Evolutionary conservation across 2,113 vertebrate genomes (phyloP), one percentile per base, ranked within the genome.

Genomic region (Crotalus viridis): DNA sequence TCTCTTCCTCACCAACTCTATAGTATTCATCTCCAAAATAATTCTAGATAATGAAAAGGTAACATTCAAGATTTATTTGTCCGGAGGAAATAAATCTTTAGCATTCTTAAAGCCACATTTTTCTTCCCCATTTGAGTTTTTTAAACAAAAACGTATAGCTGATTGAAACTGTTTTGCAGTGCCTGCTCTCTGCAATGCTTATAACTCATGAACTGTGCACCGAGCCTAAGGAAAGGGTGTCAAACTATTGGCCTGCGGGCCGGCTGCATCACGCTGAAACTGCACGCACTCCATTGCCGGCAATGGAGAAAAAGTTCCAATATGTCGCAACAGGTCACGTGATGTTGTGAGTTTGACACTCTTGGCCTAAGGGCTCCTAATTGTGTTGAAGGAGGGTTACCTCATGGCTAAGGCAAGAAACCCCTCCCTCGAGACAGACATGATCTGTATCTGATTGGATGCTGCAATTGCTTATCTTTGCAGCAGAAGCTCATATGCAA

Each of bases 1-100:
- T 99, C 94, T 98, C 98, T 1, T 96, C 97, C 56, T 99, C 98
- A 0, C 88, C 92, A 0, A 95, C 88, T 1, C 97, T 97, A 0
- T 99, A 99, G 92, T 98, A 99, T 8, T 98, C 97, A 4, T 98
- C 97, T 0, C 98, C 98, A 33, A 99, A 98, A 91, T 97, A 97
- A 26, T 98, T 98, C 98, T 99, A 93, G 4, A 55, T 86, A 19
- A 57, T n/a, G n/a, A 13, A 3, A 28, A 56, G 8, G 15, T 64
- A 46, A 57, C 21, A 33, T 89, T 87, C 48, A 43, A 54, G 21
- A 88, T 13, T 21, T 10, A 26, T 57, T 81, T 9, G 26, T 39
- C 17, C 9, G 13, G n/a, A 56, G 1, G 3, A 28, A 81, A 81
- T 81, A 19, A 81, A 43, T 39, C 17, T 81, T 81, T 81, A 21